These are phyloP conservation scores for Meghimatium bilineatum DNA, from an alignment of 2,888 invertebrate species.

Conservation along the genomic window DNA sequence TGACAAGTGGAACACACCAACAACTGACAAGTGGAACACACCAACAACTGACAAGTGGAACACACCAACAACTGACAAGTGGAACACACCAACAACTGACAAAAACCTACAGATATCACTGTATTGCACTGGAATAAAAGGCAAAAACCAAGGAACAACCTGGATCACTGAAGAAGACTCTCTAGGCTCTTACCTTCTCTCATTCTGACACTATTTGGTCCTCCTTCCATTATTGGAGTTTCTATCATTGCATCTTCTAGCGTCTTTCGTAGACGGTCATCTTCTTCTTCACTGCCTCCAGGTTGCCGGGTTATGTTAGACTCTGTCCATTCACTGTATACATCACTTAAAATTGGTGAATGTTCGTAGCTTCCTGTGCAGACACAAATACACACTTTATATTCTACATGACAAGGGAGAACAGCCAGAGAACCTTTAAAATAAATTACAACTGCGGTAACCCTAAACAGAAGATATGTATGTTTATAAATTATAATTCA, in stretches of 20 bases:
- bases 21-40: no score
- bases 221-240: constrained; percentile 80
- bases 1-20: no score
- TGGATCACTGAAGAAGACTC: no score
- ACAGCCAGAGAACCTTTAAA: background rate
- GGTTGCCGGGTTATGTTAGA: constrained; percentile 68
- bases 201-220: constrained; percentile 53
- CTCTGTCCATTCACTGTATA: constrained; percentile 78
- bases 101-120: no score
- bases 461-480: background rate
- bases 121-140: no score
- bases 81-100: no score
- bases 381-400: background rate
- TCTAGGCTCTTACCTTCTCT: constrained; percentile 39
- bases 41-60: no score
- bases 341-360: constrained; percentile 89
- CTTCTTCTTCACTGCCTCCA: constrained; percentile 77
- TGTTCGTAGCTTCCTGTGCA: constrained; percentile 87
- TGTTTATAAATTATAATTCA: no score
- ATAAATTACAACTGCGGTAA: background rate
- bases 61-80: no score
- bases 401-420: no score
- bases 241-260: constrained; percentile 96
- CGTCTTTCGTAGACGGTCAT: constrained; percentile 90
- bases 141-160: no score